Conservation (phyloP, 2,113 vertebrate genomes). For the Gasterosteus aculeatus region DNA sequence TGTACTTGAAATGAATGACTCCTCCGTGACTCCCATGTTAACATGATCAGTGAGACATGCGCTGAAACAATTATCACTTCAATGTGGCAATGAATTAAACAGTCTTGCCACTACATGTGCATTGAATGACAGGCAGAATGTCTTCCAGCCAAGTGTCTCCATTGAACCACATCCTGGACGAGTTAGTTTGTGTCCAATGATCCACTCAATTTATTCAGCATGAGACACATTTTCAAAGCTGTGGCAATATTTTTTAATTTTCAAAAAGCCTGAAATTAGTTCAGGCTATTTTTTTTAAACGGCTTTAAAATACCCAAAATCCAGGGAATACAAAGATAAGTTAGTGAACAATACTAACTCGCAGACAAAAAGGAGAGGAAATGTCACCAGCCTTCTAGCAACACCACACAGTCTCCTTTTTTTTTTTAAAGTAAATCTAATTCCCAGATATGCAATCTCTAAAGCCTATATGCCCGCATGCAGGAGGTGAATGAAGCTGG, state of each 20-base stretch:
- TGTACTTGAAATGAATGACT: neutral
- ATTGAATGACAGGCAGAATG: slow-evolving; percentile 4
- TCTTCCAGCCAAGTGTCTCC: slow-evolving; percentile 21
- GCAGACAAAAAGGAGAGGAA: neutral
- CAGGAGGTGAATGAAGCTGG: slow-evolving; percentile 1
- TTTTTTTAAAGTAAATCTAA: neutral
- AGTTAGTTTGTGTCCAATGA: neutral
- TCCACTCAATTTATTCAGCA: neutral
- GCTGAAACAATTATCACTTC: slow-evolving; percentile 8
- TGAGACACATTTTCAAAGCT: neutral
- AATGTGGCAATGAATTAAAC: slow-evolving; percentile 20
- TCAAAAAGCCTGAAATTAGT: neutral
- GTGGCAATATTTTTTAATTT: neutral
- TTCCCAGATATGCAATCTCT: neutral
- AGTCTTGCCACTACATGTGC: neutral
- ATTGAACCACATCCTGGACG: slow-evolving; percentile 41
- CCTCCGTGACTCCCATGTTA: neutral
- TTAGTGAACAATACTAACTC: slow-evolving; percentile 15
- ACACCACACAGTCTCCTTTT: neutral
- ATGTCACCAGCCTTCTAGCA: neutral
- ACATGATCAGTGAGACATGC: neutral
- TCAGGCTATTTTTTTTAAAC: no score
- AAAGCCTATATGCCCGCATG: neutral
- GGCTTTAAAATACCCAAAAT: no score
- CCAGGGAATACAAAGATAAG: neutral